Conservation (phyloP, 1,140 invertebrate genomes). For the Chironomus tepperi region DNA sequence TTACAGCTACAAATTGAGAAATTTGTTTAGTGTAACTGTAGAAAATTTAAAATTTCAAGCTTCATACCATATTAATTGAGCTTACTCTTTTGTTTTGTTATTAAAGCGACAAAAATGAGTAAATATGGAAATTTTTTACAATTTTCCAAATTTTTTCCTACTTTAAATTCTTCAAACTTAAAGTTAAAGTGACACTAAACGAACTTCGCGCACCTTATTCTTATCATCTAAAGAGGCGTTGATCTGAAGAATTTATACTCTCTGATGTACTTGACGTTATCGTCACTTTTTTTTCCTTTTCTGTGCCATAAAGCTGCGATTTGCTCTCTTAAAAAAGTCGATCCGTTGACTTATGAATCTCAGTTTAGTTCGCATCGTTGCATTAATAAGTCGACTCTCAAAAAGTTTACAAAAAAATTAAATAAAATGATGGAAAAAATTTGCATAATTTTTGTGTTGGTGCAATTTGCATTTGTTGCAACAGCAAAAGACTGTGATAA, state of each 20-base stretch:
- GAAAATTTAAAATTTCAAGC: too few relatives aligned
- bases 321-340: slow-evolving; percentile 6
- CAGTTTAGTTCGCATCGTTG: not conserved
- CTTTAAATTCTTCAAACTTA: too few relatives aligned
- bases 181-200: too few relatives aligned
- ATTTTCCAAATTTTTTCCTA: too few relatives aligned
- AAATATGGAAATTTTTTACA: too few relatives aligned
- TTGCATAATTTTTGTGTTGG: not conserved
- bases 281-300: not conserved
- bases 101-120: too few relatives aligned
- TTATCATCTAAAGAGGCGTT: not conserved
- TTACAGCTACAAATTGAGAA: too few relatives aligned
- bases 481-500: not conserved
- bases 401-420: not conserved
- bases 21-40: too few relatives aligned
- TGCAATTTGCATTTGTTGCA: not conserved
- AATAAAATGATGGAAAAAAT: not conserved
- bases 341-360: not conserved
- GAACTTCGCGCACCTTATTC: too few relatives aligned
- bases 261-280: slow-evolving; percentile 6
- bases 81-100: too few relatives aligned
- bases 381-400: not conserved
- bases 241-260: not conserved
- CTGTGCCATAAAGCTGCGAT: not conserved
- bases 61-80: too few relatives aligned